These are phyloP conservation scores for Pagetopsis macropterus DNA, from an alignment of 2,797 vertebrate species.

Conservation along the genomic window DNA sequence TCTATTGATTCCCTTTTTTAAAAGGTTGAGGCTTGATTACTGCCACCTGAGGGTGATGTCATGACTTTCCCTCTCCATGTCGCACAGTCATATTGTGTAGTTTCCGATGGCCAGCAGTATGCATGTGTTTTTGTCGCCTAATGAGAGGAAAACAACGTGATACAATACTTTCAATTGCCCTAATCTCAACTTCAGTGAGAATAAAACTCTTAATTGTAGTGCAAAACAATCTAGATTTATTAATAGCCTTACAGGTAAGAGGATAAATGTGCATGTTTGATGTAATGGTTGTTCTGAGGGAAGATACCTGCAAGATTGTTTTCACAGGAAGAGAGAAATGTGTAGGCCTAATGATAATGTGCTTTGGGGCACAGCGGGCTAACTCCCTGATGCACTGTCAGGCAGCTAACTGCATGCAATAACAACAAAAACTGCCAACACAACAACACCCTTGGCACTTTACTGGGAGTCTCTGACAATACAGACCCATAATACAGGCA, in stretches of 20 bases:
- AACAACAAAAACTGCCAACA: not conserved
- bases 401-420: not conserved
- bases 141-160: not conserved
- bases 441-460: not conserved
- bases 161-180: not conserved
- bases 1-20: not conserved
- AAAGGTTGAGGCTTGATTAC: not conserved
- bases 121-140: not conserved
- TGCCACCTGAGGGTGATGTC: not conserved
- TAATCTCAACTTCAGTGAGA: not conserved
- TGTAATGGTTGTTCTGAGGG: too few species aligned
- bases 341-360: not conserved
- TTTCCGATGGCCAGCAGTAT: not conserved
- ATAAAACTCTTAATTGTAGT: too few species aligned
- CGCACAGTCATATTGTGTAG: not conserved
- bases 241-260: too few species aligned
- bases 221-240: too few species aligned
- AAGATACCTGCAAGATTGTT: not conserved
- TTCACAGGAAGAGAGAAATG: not conserved
- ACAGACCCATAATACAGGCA: not conserved
- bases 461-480: not conserved
- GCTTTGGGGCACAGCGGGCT: not conserved
- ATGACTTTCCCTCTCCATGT: not conserved
- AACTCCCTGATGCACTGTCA: not conserved
- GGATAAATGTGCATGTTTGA: too few species aligned